Base-by-base conservation (phyloP, 2,888 invertebrate species). In the Ormia ochracea region DNA sequence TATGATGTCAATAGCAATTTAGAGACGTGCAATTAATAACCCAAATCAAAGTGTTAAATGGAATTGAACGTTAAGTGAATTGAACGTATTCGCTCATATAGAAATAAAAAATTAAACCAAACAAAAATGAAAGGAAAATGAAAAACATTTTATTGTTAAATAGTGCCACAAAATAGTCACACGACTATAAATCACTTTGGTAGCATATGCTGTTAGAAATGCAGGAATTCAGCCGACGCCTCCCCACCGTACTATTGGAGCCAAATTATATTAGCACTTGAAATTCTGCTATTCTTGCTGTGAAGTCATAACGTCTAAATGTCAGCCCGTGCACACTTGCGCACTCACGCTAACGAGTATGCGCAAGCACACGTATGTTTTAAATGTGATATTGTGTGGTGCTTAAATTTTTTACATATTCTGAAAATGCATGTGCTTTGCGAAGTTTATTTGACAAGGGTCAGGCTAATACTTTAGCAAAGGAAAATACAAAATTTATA, bases 361-460 rank as follows among this genome's bases (percentile, higher is more conserved):
- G 10, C 4, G 12, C n/a, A 10, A 9, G 10, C n/a, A n/a, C 10
- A 36, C n/a, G 36, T n/a, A 36, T 2, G 17, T 5, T 3, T 4
- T 33, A 12, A 26, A 14, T 14, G 2, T 10, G 7, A 28, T 10
- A 59, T n/a, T n/a, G n/a, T n/a, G n/a, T n/a, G n/a, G n/a, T n/a
- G n/a, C n/a, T n/a, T n/a, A n/a, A n/a, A n/a, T n/a, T n/a, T n/a
- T n/a, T n/a, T n/a, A n/a, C n/a, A n/a, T 14, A 21, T 10, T 19
- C 28, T 41, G 38, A 17, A 50, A 58, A 68, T 61, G 48, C 54
- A 48, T 73, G 50, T 36, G 12, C 21, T 56, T 68, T 68, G 48
- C 73, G 56, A 56, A 63, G 73, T 78, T 73, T 73, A 78, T 73
- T 73, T 78, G 78, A 69, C 78, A 73, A 66, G 63, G 78, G 73